phyloP scores from a whole-genome alignment of 2,888 invertebrate genomes.

The Biston stratarius region DNA sequence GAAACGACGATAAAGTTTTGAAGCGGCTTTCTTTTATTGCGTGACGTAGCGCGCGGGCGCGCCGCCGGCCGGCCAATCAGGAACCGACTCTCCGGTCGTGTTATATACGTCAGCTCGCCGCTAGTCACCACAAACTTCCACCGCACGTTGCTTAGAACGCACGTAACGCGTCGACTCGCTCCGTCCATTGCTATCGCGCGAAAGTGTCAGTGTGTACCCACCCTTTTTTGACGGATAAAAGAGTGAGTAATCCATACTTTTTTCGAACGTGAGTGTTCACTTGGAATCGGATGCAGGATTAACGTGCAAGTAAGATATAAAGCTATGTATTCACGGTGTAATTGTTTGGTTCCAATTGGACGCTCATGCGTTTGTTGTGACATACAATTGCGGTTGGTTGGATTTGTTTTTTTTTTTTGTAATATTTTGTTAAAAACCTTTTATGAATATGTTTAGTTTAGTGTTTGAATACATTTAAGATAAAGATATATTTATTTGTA shows the following conservation, averaged over 20 bases:
- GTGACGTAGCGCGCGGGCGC: slow-evolving; percentile 76
- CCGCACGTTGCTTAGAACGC: slow-evolving; percentile 64
- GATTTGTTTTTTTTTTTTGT: slow-evolving; percentile 16
- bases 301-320: slow-evolving; percentile 53
- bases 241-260: slow-evolving; percentile 66
- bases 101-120: slow-evolving; percentile 71
- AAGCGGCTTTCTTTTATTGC: slow-evolving; percentile 67
- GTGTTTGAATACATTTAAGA: slow-evolving; percentile 1
- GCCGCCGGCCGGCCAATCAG: slow-evolving; percentile 68
- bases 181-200: slow-evolving; percentile 49
- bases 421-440: background rate
- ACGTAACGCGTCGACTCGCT: slow-evolving; percentile 54
- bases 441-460: background rate
- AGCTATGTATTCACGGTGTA: slow-evolving; percentile 20
- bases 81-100: slow-evolving; percentile 52
- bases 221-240: slow-evolving; percentile 53
- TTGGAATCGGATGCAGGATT: slow-evolving; percentile 57
- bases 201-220: slow-evolving; percentile 61
- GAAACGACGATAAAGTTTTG: slow-evolving; percentile 52
- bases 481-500: no score
- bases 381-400: slow-evolving; percentile 22
- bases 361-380: slow-evolving; percentile 36
- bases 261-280: slow-evolving; percentile 49
- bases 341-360: slow-evolving; percentile 56
- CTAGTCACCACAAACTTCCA: slow-evolving; percentile 68